Conservation (phyloP, 2,888 invertebrate species). For the Hypolimnas misippus region DNA sequence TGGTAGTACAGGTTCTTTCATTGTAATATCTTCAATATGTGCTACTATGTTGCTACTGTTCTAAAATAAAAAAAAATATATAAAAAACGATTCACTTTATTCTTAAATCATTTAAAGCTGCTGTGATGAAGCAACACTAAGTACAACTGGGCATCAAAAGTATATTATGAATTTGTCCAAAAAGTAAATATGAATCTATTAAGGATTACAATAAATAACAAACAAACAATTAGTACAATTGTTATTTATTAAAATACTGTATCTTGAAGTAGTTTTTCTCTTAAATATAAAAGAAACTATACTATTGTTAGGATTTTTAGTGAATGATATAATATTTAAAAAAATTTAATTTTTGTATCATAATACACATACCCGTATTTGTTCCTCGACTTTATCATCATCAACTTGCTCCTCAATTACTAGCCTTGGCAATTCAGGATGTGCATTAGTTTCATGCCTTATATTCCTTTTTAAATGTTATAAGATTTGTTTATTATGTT, state of each 20-base stretch:
- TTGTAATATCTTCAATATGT: conserved; percentile 68
- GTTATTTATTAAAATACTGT: no score
- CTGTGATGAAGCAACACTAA: background rate
- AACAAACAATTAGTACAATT: no score
- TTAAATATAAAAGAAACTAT: no score
- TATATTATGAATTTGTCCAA: no score
- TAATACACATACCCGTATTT: conserved; percentile 61
- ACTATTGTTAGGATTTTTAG: no score
- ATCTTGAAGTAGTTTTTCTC: no score
- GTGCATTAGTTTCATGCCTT: conserved; percentile 11
- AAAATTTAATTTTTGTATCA: no score
- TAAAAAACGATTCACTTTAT: background rate
- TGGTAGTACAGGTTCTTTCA: conserved; percentile 63
- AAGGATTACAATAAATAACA: no score
- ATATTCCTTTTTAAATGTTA: background rate
- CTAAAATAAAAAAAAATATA: conserved; percentile 50
- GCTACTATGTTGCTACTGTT: conserved; percentile 64
- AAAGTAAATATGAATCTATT: no score
- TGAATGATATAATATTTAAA: no score
- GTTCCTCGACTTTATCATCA: conserved; percentile 60
- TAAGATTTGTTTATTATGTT: background rate
- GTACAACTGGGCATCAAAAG: background rate
- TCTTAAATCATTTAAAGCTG: no score
- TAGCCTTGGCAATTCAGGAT: conserved; percentile 44
- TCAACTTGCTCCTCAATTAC: conserved; percentile 52